Evolutionary conservation across 23 tunicate genomes (phyloP), one percentile per base, ranked within the genome.

Genomic region (Halocynthia roretzi): DNA sequence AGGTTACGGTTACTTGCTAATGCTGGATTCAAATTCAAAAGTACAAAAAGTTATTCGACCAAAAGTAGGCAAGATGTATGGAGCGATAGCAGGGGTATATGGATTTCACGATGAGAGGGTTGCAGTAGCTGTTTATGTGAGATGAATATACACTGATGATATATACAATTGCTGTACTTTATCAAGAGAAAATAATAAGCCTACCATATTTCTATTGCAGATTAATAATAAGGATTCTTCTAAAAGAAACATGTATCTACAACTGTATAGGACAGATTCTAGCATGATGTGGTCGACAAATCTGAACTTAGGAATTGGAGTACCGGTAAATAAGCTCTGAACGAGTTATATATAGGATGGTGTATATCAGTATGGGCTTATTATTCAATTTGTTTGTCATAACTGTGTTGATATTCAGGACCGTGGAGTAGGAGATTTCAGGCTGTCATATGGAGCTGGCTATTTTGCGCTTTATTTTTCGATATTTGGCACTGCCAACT

Each of bases 71-170:
- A 84, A 72, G 50, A 57, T 55, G 44, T 48, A 67, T 23, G 87
- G 57, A 7, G 62, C 51, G 55, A 77, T 88, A 22, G 80, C 87
- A 7, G 95, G 95, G 67, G 48, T 88, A 7, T 80, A 83, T 8
- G 95, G 87, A 20, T 88, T 88, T 79, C 80, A 83, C 71, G 95
- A 88, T 62, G 67, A 68, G 68, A 78, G 87, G 19, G 83, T 83
- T 67, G 95, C 87, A 6, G 87, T 78, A 17, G 11, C 76, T 40
- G 61, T 88, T 5, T 88, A 55, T 73, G 95, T 88, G 51, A 80
- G 91, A 72, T 2, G 15, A 73, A 23, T n/a, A 8, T 11, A 31
- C 20, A 18, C 12, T 68, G 72, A 20, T 68, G 72, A 21, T 68
- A 18, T 20, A 11, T 15, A 21, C 17, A 15, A 14, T 58, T n/a